Evolutionary conservation across 2,797 vertebrate species (phyloP).

Genomic region (Eutrigla gurnardus): DNA sequence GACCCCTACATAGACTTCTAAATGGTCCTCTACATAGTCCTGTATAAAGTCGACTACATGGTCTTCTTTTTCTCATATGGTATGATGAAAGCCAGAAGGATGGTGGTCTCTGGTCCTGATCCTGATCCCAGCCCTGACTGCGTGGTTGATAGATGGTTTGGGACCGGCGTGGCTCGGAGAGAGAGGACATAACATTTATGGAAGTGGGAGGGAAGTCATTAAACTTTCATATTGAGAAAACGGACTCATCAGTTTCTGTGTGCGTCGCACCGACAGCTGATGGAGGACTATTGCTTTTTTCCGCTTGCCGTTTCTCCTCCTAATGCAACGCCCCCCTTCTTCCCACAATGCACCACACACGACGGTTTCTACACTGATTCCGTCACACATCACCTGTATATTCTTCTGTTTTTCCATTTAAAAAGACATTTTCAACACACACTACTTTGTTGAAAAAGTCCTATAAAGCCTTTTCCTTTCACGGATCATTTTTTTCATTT

Average conservation of each 20-base stretch:
- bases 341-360: conserved; percentile 16
- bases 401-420: not conserved
- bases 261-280: not conserved
- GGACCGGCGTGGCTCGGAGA: conserved; percentile 26
- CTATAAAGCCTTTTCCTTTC: not conserved
- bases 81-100: not conserved
- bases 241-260: conserved; percentile 30
- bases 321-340: not conserved
- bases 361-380: not conserved
- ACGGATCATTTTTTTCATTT: no score
- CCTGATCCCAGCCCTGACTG: not conserved
- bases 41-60: not conserved
- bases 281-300: conserved; percentile 30
- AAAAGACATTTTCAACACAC: not conserved
- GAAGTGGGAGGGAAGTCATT: conserved; percentile 45
- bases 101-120: not conserved
- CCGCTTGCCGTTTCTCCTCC: not conserved
- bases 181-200: conserved; percentile 49
- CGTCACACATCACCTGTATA: no score
- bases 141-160: conserved; percentile 23
- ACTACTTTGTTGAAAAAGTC: not conserved
- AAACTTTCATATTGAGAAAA: conserved; percentile 56
- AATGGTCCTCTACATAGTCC: no score
- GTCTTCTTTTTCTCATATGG: not conserved
- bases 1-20: no score